phyloP scores from a whole-genome alignment of 2,888 invertebrate species.

The Nemoura dubitans region DNA sequence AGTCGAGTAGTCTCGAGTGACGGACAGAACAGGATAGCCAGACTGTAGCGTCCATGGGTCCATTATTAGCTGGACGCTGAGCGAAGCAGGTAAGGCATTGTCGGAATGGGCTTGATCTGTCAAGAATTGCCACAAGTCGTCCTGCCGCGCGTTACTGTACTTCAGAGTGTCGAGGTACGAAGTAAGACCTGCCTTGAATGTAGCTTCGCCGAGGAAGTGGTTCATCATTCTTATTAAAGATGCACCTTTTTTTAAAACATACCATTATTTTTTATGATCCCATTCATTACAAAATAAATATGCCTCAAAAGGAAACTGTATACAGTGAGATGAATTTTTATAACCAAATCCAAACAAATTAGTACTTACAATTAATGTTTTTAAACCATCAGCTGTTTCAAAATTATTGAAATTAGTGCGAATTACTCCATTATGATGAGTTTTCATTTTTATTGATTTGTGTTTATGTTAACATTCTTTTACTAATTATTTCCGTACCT shows the following conservation, averaged over 20 bases:
- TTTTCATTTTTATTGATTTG: constrained; percentile 27
- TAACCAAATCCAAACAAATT: too few species aligned
- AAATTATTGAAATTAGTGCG: neutral
- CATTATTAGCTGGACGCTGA: constrained; percentile 58
- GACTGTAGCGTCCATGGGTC: constrained; percentile 62
- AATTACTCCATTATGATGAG: constrained; percentile 14
- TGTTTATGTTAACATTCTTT: constrained; percentile 8
- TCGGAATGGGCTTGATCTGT: constrained; percentile 57
- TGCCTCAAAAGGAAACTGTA: too few species aligned
- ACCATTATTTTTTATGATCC: neutral
- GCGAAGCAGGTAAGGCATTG: constrained; percentile 53
- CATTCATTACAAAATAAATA: too few species aligned
- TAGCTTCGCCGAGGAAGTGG: constrained; percentile 71
- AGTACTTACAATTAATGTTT: too few species aligned
- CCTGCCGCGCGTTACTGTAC: constrained; percentile 60
- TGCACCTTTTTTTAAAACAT: constrained; percentile 62
- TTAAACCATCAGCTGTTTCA: too few species aligned
- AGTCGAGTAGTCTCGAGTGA: constrained; percentile 19
- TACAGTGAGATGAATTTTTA: too few species aligned
- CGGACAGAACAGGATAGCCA: constrained; percentile 56
- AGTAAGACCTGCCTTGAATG: constrained; percentile 65
- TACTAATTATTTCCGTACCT: constrained; percentile 22
- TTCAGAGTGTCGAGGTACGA: constrained; percentile 62
- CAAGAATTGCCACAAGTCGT: constrained; percentile 61
- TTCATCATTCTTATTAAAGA: constrained; percentile 78